Base-by-base conservation (phyloP, 2,888 invertebrate genomes). In the Spodoptera picta region DNA sequence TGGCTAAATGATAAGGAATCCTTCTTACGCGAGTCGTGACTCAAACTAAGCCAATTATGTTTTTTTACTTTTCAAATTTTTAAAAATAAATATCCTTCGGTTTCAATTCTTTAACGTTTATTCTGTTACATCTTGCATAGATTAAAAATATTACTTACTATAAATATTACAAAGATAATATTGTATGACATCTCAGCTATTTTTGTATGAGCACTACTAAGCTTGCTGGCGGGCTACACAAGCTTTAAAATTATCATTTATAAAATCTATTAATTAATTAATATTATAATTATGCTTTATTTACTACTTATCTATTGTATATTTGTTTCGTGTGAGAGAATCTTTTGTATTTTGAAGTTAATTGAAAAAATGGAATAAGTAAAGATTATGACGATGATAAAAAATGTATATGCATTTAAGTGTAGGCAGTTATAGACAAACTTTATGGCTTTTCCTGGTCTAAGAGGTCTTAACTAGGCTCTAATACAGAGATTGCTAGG, bases 151-250 rank as follows among this genome's bases (percentile, higher is more conserved):
- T 36, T 6, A 36, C 36, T 36, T 36, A 19, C 19, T 19, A 19
- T 19, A 36, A 36, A 44, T 7, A 5, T 41, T 2, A 19, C 10
- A 2, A 50, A 49, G n/a, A 60, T 59, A 67, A 72, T 69, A 53
- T 74, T 68, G 63, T 74, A 65, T 55, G 52, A 63, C 49, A 46
- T 47, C 19, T 9, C 42, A 6, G 57, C 57, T 70, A 51, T 49
- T 31, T 69, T 67, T 66, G 51, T 68, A 69, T 50, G 23, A 55
- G 51, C 62, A 71, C 61, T 36, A 59, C 44, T 10, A 58, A 77
- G 77, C 81, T 81, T 81, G 81, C 79, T 71, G 74, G 79, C 79
- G 73, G 73, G 79, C 82, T 74, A 69, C 47, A 11, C 56, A 60
- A 43, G 63, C 67, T 69, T 58, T 67, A 67, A 65, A 52, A 58